Base-by-base conservation (phyloP, 30 jellyfish, hydroid and myxozoan genomes). In the Sanderia malayensis region DNA sequence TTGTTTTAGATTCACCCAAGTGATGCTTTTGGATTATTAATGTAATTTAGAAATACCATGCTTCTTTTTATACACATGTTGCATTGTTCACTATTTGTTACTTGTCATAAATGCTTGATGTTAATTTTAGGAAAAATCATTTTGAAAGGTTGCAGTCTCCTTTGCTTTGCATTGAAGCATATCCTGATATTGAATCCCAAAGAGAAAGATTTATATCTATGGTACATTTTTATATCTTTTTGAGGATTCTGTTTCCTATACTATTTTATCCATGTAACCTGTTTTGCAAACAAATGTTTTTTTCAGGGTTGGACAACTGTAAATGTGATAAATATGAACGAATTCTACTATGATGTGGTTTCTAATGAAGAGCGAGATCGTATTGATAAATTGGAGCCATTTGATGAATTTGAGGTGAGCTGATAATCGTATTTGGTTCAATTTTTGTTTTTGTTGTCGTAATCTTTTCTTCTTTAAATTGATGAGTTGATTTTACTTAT, bases 351-450 rank as follows among this genome's bases (percentile, higher is more conserved):
- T 28, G 44, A 74, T 58, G 47, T 57, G 55, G 46, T 80, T 10
- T 11, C 79, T 21, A 44, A 24, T 25, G 88, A 67, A 9, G 98
- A 91, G 46, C 62, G 94, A 46, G 71, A 22, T 18, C 68, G 80
- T 2, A 72, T 91, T 61, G 73, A 49, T 62, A 23, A 28, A 0
- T 49, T 91, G 0, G 98, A 91, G 70, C 81, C 85, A 9, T 91
- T 91, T 58, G 98, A 91, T 60, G 98, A 91, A 66, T 91, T 76
- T 74, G 98, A 91, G 88, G 95, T 83, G n/a, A n/a, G n/a, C n/a
- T n/a, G n/a, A n/a, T n/a, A n/a, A n/a, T n/a, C n/a, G n/a, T n/a
- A n/a, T n/a, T n/a, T n/a, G n/a, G n/a, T n/a, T n/a, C n/a, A n/a
- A n/a, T n/a, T n/a, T n/a, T n/a, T n/a, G n/a, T n/a, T n/a, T n/a